Base-by-base conservation (phyloP, 2,113 vertebrate genomes). In the Psittacula cyanocephala region DNA sequence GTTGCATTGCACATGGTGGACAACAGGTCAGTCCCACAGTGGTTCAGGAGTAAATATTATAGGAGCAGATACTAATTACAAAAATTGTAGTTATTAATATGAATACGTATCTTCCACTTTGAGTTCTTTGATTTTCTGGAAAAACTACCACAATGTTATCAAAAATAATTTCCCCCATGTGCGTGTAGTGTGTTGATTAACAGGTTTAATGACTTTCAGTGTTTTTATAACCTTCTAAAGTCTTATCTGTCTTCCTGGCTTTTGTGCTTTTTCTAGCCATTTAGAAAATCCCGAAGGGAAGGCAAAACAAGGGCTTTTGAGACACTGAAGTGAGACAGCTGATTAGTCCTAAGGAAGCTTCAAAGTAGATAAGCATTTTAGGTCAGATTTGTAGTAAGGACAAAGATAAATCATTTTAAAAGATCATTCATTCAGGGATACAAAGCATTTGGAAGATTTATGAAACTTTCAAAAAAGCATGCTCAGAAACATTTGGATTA, bases 241-340 rank as follows among this genome's bases (percentile, higher is more conserved):
- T 76, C 91, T 96, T 96, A 97, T 92, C 95, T 88, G 29, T 69
- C 67, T 96, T 96, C 85, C 91, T 77, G 79, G 20, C 31, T 94
- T 93, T 82, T 86, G 27, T 90, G 31, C 8, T 81, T 89, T 86
- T 65, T 89, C 77, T 88, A 78, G 67, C 57, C 25, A 91, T 85
- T 84, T 89, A 94, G 64, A 93, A 55, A 85, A 83, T 78, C 33
- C 50, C 8, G 1, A 95, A 90, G 90, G 82, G 31, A 91, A 84
- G 81, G 87, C 37, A 96, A 90, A 97, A 97, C 29, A 97, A 86
- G 59, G 7, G 35, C 22, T 67, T 89, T 69, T 63, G 70, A 91
- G 88, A 86, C 39, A 82, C 67, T 80, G 33, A 94, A 95, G 28
- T 91, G 83, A 96, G 79, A 91, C 65, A 91, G 68, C 77, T 95